Evolutionary conservation across 2,888 invertebrate species (phyloP), one percentile per base, ranked within the genome.

Genomic region (Epistrophe grossulariae): DNA sequence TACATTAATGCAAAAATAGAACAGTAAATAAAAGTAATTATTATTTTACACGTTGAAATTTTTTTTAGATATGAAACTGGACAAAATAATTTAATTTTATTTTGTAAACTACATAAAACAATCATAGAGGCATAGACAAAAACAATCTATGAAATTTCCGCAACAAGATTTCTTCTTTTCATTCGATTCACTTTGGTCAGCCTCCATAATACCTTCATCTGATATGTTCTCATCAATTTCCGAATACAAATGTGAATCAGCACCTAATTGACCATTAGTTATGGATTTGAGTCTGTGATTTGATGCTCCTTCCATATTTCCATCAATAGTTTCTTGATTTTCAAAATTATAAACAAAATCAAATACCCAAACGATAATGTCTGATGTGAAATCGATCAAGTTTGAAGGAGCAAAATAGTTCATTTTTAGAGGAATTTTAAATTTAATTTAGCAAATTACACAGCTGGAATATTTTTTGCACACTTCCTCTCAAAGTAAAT

Each of bases 371-470:
- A 59, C 17, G n/a, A 17, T 35, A 59, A 59, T 59, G 7, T 59
- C 17, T 35, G 59, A 35, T 5, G 59, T 17, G 15, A 59, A 59
- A n/a, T 59, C 17, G 17, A 59, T 59, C 1, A 59, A 35, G 35
- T 59, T 59, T 5, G 59, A 59, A 17, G 59, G 59, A 11, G 59
- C 59, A 59, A 59, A 59, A 3, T 35, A 59, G 10, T 59, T 13
- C 59, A 59, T 59, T 55, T 55, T 55, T 1, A 55, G 15, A 1
- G 28, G 15, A 19, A 24, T 24, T 50, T 48, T 45, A 45, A 17
- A 45, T 2, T 45, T 45, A 11, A 24, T 11, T 5, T 10, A 3
- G 19, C 7, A 11, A 19, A 19, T 24, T 24, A 13, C 19, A 24
- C 31, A 1, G n/a, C 5, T 24, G 52, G 9, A 24, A 52, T 13